Percentiles rank a stretch among this genome's conserved stretches.
phyloP scores from a whole-genome alignment of 2,888 invertebrate genomes.

The Ametastegia equiseti region DNA sequence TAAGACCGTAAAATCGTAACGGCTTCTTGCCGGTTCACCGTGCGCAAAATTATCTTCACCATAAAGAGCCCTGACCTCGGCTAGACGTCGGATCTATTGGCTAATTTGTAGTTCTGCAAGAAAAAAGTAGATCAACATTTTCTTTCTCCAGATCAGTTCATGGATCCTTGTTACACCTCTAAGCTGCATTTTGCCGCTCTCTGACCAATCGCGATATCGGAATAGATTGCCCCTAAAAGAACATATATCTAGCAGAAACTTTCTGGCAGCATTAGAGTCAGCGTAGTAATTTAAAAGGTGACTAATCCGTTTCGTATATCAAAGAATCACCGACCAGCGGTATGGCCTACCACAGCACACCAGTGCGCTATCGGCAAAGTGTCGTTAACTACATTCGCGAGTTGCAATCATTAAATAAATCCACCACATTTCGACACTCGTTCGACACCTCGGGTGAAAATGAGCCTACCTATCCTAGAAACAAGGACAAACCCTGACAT shows the following conservation, averaged over 20 bases:
- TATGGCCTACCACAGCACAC: too few relatives aligned
- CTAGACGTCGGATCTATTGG: not conserved
- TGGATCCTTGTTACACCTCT: not conserved
- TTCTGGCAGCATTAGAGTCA: not conserved
- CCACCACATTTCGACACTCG: constrained; percentile 41
- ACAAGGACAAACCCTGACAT: constrained; percentile 18
- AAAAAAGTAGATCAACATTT: not conserved
- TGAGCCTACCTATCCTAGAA: constrained; percentile 36
- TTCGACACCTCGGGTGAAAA: constrained; percentile 33
- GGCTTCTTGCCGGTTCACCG: not conserved
- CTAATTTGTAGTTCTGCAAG: not conserved
- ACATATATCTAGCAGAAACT: constrained; percentile 3
- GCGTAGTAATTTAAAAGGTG: constrained; percentile 30
- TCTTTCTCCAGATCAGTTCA: not conserved
- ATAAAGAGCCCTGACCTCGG: not conserved
- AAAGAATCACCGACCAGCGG: constrained; percentile 38
- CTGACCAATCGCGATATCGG: constrained; percentile 1
- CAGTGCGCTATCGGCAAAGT: not conserved
- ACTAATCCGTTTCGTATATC: constrained; percentile 41
- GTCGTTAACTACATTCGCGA: constrained; percentile 31
- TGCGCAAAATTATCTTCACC: constrained; percentile 13
- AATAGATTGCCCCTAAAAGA: constrained; percentile 17
- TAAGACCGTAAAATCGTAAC: constrained; percentile 4
- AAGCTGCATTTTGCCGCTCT: not conserved
- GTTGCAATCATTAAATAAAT: constrained; percentile 37